Conservation (phyloP, 2,113 vertebrate species). For the Sigmodon hispidus region DNA sequence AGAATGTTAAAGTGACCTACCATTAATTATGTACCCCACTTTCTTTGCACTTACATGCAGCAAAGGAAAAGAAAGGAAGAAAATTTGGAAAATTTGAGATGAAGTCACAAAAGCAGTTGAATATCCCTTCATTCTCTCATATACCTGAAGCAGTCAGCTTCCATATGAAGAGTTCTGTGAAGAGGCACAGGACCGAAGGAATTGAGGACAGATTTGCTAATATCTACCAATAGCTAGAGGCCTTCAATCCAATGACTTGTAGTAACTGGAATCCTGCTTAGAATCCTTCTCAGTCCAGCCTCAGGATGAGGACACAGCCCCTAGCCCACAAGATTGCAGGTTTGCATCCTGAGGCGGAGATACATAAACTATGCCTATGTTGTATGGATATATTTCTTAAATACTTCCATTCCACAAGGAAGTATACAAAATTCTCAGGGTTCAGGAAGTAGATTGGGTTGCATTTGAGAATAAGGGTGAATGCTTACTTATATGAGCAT, state of each 20-base stretch:
- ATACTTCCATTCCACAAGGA: background rate
- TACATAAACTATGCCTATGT: background rate
- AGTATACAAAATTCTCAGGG: background rate
- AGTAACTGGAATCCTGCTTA: background rate
- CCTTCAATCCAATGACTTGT: background rate
- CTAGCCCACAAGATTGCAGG: background rate
- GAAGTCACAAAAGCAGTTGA: background rate
- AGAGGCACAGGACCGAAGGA: background rate
- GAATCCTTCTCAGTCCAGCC: background rate
- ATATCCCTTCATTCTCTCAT: background rate
- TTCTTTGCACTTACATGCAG: background rate
- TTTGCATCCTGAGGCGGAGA: background rate
- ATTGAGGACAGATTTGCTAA: background rate
- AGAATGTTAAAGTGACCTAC: conserved; percentile 1
- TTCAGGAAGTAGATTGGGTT: background rate
- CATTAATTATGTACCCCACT: background rate
- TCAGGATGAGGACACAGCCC: background rate
- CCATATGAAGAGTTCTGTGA: background rate
- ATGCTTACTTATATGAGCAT: background rate
- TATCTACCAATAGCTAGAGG: background rate
- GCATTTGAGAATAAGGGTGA: background rate
- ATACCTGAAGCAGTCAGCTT: background rate
- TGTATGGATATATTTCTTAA: too few species aligned
- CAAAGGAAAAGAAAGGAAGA: conserved; percentile 14
- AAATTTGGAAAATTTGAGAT: background rate